Base-by-base conservation (phyloP, 2,797 vertebrate genomes). In the Clamator glandarius region DNA sequence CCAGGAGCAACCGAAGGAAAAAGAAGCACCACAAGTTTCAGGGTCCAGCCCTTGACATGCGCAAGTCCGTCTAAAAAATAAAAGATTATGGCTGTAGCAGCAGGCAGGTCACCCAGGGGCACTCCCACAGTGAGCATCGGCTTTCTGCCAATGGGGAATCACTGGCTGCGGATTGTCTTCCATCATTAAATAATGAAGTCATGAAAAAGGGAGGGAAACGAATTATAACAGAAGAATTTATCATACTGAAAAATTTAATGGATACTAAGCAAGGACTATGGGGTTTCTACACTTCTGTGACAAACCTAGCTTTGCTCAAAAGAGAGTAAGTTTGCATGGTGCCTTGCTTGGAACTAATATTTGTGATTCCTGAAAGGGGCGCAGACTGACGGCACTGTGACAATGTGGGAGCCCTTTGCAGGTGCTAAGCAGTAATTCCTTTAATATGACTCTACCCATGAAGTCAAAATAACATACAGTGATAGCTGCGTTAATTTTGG, bases 1-100 rank as follows among this genome's bases (percentile, higher is more conserved):
- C 99, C 99, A 99, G n/a, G 99, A 99, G 94, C 99, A 99, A 70
- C 99, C 99, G 54, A 99, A 99, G 50, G 99, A 99, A 98, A 99
- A 99, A 48, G 99, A 99, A 94, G 99, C 99, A 93, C 99, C 99
- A 91, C 98, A 98, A 78, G 98, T 98, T 6, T 99, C 99, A 89
- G 98, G 97, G 88, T 99, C 97, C 96, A 99, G 98, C 82, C 99
- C 99, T 97, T 99, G 99, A 95, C 99, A 99, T 76, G 99, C 99
- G 96, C 99, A 99, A 29, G 99, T 99, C 95, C 99, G 98, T 97
- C 99, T 99, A 70, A 93, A 95, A 92, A 92, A 83, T 15, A 83
- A 96, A 72, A 97, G 83, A 80, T 82, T 11, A 64, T 4, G 57
- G 79, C 79, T 83, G 74, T 41, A 89, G 48, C 15, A 88, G 84